Percentiles rank a stretch among this genome's conserved stretches.
Evolutionary conservation across 2,113 vertebrate species (phyloP).

Genomic region (Myotis lucifugus): DNA sequence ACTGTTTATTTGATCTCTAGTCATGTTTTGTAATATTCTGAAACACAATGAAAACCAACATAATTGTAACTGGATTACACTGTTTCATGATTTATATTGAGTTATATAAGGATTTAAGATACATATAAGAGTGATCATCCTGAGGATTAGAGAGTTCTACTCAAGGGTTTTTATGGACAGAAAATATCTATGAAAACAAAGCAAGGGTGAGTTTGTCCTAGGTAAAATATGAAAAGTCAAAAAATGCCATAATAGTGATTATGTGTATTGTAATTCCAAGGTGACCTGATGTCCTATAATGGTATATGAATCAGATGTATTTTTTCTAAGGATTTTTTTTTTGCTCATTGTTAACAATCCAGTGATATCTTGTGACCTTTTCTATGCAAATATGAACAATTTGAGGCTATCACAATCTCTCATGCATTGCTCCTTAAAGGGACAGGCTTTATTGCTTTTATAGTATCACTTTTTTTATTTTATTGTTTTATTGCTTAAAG

Average conservation of each 20-base stretch:
- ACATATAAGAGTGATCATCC: not conserved
- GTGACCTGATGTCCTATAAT: not conserved
- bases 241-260: slow-evolving; percentile 9
- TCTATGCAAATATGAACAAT: slow-evolving; percentile 76
- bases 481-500: not conserved
- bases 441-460: slow-evolving; percentile 72
- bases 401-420: slow-evolving; percentile 56
- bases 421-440: slow-evolving; percentile 63
- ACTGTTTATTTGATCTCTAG: slow-evolving; percentile 38
- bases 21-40: not conserved
- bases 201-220: slow-evolving; percentile 7
- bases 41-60: slow-evolving; percentile 36
- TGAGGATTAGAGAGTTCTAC: slow-evolving; percentile 35
- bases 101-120: not conserved
- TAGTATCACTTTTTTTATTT: slow-evolving; percentile 42
- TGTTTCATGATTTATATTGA: slow-evolving; percentile 47
- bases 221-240: not conserved
- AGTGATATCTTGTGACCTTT: slow-evolving; percentile 69
- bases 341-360: slow-evolving; percentile 49
- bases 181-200: slow-evolving; percentile 2
- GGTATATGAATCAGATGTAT: not conserved
- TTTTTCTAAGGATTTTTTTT: slow-evolving; percentile 43
- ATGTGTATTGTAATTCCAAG: slow-evolving; percentile 20
- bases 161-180: not conserved
- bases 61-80: slow-evolving; percentile 36